Evolutionary conservation across 2,797 vertebrate species (phyloP).

Genomic region (Tadarida brasiliensis): DNA sequence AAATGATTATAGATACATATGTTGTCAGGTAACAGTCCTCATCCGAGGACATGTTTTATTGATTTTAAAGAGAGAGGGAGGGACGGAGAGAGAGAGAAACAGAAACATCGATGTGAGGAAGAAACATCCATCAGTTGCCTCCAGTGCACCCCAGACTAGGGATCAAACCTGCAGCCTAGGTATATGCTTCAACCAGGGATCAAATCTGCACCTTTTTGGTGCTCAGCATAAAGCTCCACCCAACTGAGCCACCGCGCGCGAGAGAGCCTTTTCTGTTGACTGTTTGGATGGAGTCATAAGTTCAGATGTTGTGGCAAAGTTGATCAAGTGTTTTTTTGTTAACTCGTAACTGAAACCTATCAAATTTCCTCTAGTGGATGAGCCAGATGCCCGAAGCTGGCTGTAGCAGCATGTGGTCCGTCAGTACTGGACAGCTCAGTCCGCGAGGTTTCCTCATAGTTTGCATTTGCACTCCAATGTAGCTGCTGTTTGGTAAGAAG

Average conservation of each 20-base stretch:
- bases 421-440: constrained; percentile 95
- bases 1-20: background rate
- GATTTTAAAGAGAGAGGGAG: background rate
- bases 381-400: constrained; percentile 94
- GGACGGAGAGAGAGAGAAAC: background rate
- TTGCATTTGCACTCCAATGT: constrained; percentile 97
- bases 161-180: background rate
- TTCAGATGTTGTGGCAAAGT: background rate
- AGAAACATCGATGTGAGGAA: background rate
- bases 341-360: background rate
- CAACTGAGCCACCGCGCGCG: background rate
- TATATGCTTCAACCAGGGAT: background rate
- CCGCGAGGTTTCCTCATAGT: constrained; percentile 94
- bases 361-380: constrained; percentile 86
- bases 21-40: background rate
- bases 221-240: background rate
- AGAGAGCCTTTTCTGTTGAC: background rate
- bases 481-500: constrained; percentile 95
- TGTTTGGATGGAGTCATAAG: background rate
- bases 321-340: background rate
- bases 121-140: background rate
- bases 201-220: background rate
- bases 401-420: constrained; percentile 95
- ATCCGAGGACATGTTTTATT: background rate
- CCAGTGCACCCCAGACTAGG: accelerated